Conservation (phyloP, 2,113 vertebrate genomes). For the Prionailurus bengalensis region DNA sequence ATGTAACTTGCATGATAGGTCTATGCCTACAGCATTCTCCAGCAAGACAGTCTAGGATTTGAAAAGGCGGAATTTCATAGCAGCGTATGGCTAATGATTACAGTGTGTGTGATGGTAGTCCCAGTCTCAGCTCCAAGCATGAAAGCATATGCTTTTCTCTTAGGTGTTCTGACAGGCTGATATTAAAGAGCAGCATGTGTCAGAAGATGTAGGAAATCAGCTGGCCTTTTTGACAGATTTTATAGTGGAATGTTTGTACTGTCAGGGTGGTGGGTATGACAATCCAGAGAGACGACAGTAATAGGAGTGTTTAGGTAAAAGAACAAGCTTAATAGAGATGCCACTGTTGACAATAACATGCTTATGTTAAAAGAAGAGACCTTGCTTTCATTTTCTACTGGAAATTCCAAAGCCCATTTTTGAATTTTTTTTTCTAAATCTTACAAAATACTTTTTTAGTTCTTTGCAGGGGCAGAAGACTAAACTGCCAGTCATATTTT, state of each 20-base stretch:
- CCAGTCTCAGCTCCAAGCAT: constrained; percentile 65
- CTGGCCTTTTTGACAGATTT: constrained; percentile 85
- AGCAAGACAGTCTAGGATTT: constrained; percentile 62
- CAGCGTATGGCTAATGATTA: constrained; percentile 71
- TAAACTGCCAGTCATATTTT: constrained; percentile 37
- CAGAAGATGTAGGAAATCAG: constrained; percentile 82
- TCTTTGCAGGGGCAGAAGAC: constrained; percentile 51
- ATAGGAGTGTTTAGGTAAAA: constrained; percentile 84
- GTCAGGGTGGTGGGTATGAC: constrained; percentile 83
- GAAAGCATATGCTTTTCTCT: constrained; percentile 77
- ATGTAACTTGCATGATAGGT: constrained; percentile 41
- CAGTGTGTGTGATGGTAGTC: constrained; percentile 61
- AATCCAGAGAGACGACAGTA: constrained; percentile 85
- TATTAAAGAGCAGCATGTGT: constrained; percentile 87
- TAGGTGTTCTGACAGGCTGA: constrained; percentile 85
- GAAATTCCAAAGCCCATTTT: constrained; percentile 64
- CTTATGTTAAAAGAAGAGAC: constrained; percentile 75
- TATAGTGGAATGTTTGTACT: constrained; percentile 81
- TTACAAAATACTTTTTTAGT: constrained; percentile 69
- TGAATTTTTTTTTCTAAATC: constrained; percentile 48
- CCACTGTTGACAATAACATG: constrained; percentile 82
- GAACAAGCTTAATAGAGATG: constrained; percentile 85
- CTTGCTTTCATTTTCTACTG: constrained; percentile 67
- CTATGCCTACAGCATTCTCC: constrained; percentile 70
- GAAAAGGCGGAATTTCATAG: constrained; percentile 72